Evolutionary conservation across 2,113 vertebrate species (phyloP).

Genomic region (Rhinoptilus africanus): DNA sequence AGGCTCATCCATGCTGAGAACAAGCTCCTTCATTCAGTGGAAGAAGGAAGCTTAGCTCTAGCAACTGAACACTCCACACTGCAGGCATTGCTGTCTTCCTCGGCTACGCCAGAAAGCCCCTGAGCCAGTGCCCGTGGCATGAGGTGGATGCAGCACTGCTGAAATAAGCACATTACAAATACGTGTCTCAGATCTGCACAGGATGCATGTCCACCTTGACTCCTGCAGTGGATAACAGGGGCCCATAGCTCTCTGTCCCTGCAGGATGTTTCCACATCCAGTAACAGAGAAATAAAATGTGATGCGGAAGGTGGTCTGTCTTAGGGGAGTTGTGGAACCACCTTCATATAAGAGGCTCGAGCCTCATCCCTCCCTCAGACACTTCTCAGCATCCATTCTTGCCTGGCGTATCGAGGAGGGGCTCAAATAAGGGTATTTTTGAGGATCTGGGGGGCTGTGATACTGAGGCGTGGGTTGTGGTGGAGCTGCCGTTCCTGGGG

Average conservation of each 20-base stretch:
- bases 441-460: neutral
- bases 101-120: neutral
- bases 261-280: neutral
- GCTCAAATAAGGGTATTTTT: neutral
- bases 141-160: neutral
- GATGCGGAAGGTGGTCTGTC: neutral
- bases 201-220: neutral
- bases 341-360: neutral
- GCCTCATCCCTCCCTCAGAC: neutral
- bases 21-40: conserved; percentile 56
- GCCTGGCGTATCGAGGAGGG: rapidly evolving
- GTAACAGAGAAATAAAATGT: neutral
- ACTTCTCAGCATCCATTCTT: neutral
- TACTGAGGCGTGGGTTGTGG: neutral
- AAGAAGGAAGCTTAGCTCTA: neutral
- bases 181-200: neutral
- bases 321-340: neutral
- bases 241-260: neutral
- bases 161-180: neutral
- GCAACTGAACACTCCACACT: neutral
- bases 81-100: neutral
- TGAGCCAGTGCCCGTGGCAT: neutral
- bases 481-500: neutral
- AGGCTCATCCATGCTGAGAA: conserved; percentile 58
- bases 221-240: neutral